A percentile compares a stretch with the other conserved stretches of the same genome.
Conservation (phyloP, 2,113 vertebrate genomes). For the Myrmophylax atrothorax region DNA sequence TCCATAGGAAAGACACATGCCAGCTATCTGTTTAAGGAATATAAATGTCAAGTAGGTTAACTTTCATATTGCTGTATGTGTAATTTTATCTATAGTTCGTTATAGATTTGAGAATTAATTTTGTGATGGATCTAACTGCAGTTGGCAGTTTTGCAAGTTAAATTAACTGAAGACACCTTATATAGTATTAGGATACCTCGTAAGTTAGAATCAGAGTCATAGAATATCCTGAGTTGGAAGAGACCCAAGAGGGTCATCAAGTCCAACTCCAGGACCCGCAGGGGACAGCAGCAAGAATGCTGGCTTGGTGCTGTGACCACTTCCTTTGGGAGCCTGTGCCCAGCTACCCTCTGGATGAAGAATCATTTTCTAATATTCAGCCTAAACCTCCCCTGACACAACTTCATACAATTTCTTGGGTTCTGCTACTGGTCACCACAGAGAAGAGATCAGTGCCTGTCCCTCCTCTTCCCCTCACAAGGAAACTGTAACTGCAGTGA, state of each 20-base stretch:
- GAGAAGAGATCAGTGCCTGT: neutral
- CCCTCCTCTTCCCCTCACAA: neutral
- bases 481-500: neutral
- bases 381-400: neutral
- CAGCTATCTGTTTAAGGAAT: neutral
- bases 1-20: neutral
- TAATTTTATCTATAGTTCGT: slow-evolving; percentile 8
- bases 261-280: neutral
- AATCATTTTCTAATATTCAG: neutral
- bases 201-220: neutral
- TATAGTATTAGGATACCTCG: neutral
- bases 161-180: neutral
- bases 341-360: neutral
- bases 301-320: neutral
- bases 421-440: neutral
- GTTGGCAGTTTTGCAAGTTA: neutral
- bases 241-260: neutral
- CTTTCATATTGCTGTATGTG: neutral
- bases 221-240: neutral
- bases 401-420: neutral
- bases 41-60: neutral
- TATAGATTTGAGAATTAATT: slow-evolving; percentile 46
- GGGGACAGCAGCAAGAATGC: neutral
- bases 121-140: neutral
- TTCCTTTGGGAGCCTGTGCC: neutral